Evolutionary conservation across 2,888 invertebrate genomes (phyloP).

Genomic region (Nomada goodeniana): DNA sequence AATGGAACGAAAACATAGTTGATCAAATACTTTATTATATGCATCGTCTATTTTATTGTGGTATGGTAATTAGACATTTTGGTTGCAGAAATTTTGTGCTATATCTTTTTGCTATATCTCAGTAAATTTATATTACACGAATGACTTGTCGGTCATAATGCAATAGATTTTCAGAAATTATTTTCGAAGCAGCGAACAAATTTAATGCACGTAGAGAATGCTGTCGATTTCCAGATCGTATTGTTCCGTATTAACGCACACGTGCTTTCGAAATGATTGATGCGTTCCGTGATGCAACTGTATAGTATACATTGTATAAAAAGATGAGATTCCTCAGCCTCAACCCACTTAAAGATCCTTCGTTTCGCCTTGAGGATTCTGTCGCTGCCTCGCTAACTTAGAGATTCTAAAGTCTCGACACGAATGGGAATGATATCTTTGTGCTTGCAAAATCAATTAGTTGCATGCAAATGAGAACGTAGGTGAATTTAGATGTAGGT

Average conservation of each 20-base stretch:
- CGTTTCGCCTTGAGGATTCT: slow-evolving; percentile 71
- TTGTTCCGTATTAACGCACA: slow-evolving; percentile 10
- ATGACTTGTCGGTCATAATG: not conserved
- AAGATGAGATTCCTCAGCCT: slow-evolving; percentile 72
- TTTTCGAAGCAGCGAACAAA: not conserved
- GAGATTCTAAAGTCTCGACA: slow-evolving; percentile 28
- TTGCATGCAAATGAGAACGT: slow-evolving; percentile 8
- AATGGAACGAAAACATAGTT: not conserved
- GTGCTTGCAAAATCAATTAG: slow-evolving; percentile 23
- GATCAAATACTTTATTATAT: not conserved
- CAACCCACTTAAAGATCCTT: slow-evolving; percentile 78
- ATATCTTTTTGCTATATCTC: not conserved
- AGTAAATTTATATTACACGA: not conserved
- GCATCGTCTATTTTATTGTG: too few species aligned
- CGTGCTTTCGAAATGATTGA: slow-evolving; percentile 40
- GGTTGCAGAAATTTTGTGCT: too few species aligned
- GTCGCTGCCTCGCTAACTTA: slow-evolving; percentile 56
- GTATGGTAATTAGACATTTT: too few species aligned
- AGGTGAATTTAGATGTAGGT: too few species aligned
- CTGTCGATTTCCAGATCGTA: slow-evolving; percentile 12
- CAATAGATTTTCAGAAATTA: too few species aligned
- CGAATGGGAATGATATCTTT: slow-evolving; percentile 24
- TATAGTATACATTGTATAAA: slow-evolving; percentile 43
- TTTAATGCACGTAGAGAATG: not conserved
- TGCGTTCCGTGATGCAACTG: slow-evolving; percentile 51